Conservation (phyloP, 2,113 vertebrate species). For the Thalassoma bifasciatum region DNA sequence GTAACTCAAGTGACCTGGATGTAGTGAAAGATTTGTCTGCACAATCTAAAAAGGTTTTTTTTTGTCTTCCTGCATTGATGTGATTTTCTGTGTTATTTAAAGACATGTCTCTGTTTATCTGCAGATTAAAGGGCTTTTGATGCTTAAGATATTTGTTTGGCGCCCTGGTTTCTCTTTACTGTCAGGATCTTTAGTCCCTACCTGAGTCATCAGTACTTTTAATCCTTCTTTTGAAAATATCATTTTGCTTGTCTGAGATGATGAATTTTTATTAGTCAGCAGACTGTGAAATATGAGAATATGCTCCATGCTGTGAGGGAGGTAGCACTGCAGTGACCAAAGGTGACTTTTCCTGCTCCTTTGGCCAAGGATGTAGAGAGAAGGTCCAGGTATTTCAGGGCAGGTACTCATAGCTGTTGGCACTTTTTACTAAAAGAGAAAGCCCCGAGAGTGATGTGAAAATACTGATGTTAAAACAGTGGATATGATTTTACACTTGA, state of each 20-base stretch:
- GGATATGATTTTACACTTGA: conserved; percentile 28
- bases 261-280: conserved; percentile 47
- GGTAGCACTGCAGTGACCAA: conserved; percentile 28
- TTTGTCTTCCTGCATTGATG: neutral
- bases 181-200: conserved; percentile 46
- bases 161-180: conserved; percentile 42
- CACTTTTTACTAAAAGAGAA: conserved; percentile 1
- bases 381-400: neutral
- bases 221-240: conserved; percentile 46
- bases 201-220: conserved; percentile 47
- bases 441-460: neutral
- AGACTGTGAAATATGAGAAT: conserved; percentile 57
- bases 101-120: conserved; percentile 50
- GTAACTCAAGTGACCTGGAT: conserved; percentile 14
- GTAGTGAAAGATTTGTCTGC: conserved; percentile 27
- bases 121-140: conserved; percentile 52
- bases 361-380: neutral
- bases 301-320: conserved; percentile 16
- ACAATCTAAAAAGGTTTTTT: neutral
- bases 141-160: conserved; percentile 53
- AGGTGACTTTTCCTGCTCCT: conserved; percentile 24
- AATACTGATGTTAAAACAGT: conserved; percentile 19
- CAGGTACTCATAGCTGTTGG: conserved; percentile 23
- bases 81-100: conserved; percentile 41
- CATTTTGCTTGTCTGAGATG: conserved; percentile 30